Percentiles rank a stretch among this genome's conserved stretches.
These are phyloP conservation scores for Cinclus mexicanus DNA, from an alignment of 2,113 vertebrate species.

Conservation along the genomic window DNA sequence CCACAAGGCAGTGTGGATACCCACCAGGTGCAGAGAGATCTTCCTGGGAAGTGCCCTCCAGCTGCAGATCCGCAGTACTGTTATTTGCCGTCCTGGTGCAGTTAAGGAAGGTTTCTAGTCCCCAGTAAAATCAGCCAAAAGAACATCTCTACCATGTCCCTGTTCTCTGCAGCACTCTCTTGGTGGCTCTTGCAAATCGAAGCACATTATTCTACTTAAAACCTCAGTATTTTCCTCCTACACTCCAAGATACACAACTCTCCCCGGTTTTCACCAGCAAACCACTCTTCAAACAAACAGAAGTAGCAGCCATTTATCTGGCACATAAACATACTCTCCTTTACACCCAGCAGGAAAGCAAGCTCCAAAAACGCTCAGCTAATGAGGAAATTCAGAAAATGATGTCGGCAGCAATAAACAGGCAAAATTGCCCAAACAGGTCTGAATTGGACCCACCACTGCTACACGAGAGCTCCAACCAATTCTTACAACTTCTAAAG, in stretches of 20 bases:
- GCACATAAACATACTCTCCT: background rate
- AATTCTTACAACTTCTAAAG: background rate
- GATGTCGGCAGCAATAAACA: background rate
- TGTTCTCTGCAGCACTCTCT: background rate
- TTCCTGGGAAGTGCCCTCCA: background rate
- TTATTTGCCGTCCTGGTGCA: background rate
- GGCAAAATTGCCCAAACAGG: background rate
- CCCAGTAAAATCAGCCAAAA: background rate
- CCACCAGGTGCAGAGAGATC: background rate
- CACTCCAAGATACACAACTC: background rate
- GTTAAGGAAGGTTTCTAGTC: background rate
- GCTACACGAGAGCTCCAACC: background rate
- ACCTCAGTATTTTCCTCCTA: background rate
- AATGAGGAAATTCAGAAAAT: background rate
- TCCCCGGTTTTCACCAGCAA: background rate
- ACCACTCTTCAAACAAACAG: background rate
- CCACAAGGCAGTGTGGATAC: rapidly evolving
- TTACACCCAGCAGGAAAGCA: background rate
- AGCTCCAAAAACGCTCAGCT: background rate
- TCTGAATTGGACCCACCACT: background rate
- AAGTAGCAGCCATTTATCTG: background rate
- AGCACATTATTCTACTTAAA: background rate
- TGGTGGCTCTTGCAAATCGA: background rate
- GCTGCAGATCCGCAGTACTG: background rate
- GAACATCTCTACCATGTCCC: background rate